A percentile compares a stretch with the other conserved stretches of the same genome.
These are phyloP conservation scores for Diacarnus erythraeanus DNA, from an alignment of 37 sponge, comb jelly and placozoan genomes.

Conservation along the genomic window DNA sequence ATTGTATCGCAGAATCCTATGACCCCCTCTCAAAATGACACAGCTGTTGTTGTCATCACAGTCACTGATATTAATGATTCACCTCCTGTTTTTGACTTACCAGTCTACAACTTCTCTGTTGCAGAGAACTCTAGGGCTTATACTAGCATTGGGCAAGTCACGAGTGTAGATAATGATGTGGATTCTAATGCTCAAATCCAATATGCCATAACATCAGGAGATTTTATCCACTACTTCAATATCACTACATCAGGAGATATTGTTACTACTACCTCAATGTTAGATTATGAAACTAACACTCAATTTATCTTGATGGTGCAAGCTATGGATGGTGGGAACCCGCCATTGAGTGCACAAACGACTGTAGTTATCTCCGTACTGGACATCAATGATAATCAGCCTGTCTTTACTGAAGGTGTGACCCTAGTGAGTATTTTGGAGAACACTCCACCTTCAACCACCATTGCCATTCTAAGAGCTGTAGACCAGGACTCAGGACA, in stretches of 20 bases:
- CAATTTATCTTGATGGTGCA: constrained; percentile 11
- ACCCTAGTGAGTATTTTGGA: constrained; percentile 32
- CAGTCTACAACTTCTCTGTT: constrained; percentile 10
- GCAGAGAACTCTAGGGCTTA: constrained; percentile 23
- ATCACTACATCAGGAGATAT: not conserved
- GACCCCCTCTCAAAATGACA: constrained; percentile 16
- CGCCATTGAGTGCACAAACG: constrained; percentile 12
- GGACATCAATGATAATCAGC: constrained; percentile 66
- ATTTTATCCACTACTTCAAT: not conserved
- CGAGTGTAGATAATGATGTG: constrained; percentile 51
- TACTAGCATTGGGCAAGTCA: constrained; percentile 19
- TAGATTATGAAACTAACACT: constrained; percentile 9
- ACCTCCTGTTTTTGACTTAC: constrained; percentile 27
- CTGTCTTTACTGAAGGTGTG: constrained; percentile 19
- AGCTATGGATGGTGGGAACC: constrained; percentile 40
- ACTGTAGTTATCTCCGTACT: constrained; percentile 43
- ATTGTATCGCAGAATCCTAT: constrained; percentile 1
- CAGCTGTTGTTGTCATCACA: constrained; percentile 12
- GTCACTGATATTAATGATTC: constrained; percentile 55
- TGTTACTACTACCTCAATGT: not conserved
- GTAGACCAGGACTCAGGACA: constrained; percentile 47
- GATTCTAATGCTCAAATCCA: constrained; percentile 18
- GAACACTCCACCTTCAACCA: constrained; percentile 11
- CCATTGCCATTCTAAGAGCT: constrained; percentile 12
- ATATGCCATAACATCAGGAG: constrained; percentile 16